phyloP scores from a whole-genome alignment of 2,888 invertebrate genomes.

The Protophormia terraenovae region DNA sequence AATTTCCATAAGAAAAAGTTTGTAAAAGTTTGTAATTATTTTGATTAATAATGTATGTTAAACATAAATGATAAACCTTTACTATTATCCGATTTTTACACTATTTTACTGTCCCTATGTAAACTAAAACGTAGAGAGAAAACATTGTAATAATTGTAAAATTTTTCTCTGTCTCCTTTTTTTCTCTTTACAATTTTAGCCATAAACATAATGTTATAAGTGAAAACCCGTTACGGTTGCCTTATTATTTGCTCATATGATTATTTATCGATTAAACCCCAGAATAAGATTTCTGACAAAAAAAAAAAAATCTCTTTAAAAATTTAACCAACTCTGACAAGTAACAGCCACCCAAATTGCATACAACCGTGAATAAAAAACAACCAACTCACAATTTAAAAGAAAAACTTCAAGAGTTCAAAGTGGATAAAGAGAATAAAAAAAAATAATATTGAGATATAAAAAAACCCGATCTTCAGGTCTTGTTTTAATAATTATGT shows the following conservation, averaged over 20 bases:
- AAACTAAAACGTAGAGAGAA: too few relatives aligned
- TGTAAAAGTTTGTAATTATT: too few relatives aligned
- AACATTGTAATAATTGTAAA: too few relatives aligned
- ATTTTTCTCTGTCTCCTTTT: too few relatives aligned
- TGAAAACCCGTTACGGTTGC: not conserved
- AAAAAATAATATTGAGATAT: not conserved
- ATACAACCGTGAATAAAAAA: not conserved
- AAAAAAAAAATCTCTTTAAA: not conserved
- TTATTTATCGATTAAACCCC: not conserved
- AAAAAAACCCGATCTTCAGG: slow-evolving; percentile 37
- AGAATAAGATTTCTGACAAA: not conserved
- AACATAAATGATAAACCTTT: too few relatives aligned
- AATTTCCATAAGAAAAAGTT: too few relatives aligned
- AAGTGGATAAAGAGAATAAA: not conserved
- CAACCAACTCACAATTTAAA: not conserved
- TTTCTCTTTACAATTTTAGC: too few relatives aligned
- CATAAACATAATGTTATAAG: not conserved
- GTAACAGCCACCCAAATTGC: not conserved
- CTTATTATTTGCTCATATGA: not conserved
- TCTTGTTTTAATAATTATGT: slow-evolving; percentile 29
- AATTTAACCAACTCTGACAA: slow-evolving; percentile 17
- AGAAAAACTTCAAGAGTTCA: not conserved
- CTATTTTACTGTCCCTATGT: too few relatives aligned
- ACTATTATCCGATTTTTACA: too few relatives aligned
- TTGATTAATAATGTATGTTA: too few relatives aligned